Percentiles rank a stretch among this genome's conserved stretches.
phyloP scores from a whole-genome alignment of 2,888 invertebrate species.

The Romanomermis culicivorax region DNA sequence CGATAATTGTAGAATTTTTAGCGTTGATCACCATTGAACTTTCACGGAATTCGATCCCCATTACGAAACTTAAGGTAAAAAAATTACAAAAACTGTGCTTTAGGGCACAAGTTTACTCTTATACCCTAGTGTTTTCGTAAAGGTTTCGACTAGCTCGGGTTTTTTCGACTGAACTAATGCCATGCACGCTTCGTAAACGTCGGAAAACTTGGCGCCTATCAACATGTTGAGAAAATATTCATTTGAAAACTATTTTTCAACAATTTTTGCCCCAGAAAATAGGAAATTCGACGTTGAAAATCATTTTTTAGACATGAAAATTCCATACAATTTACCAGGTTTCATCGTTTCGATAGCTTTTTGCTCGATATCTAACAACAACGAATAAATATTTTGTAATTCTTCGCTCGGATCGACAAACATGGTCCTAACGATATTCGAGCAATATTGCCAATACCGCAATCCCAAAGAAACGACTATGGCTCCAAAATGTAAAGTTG shows the following conservation, averaged over 20 bases:
- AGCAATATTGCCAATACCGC: constrained; percentile 89
- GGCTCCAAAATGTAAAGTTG: constrained; percentile 75
- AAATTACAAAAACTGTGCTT: not conserved
- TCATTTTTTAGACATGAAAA: constrained; percentile 2
- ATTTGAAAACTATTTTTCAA: no score
- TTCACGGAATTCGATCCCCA: constrained; percentile 95
- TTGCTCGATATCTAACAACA: constrained; percentile 66
- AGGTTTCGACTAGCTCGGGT: constrained; percentile 57
- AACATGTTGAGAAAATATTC: no score
- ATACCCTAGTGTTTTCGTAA: constrained; percentile 76
- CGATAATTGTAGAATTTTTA: constrained; percentile 54
- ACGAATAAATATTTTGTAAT: constrained; percentile 61
- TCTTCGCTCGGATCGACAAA: constrained; percentile 67
- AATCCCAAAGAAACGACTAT: constrained; percentile 84
- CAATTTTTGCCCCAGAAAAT: no score
- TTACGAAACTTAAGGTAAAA: constrained; percentile 49
- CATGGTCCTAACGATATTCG: constrained; percentile 84
- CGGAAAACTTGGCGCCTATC: constrained; percentile 51
- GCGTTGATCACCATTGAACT: constrained; percentile 72
- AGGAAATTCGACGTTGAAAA: not conserved
- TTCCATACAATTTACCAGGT: constrained; percentile 33
- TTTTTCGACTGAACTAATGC: constrained; percentile 63
- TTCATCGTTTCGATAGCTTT: constrained; percentile 62
- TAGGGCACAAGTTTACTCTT: constrained; percentile 11
- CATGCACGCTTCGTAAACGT: constrained; percentile 64